Percentiles rank a stretch among this genome's conserved stretches.
Evolutionary conservation across 2,888 invertebrate species (phyloP).

Genomic region (Gonocerus acuteangulatus): DNA sequence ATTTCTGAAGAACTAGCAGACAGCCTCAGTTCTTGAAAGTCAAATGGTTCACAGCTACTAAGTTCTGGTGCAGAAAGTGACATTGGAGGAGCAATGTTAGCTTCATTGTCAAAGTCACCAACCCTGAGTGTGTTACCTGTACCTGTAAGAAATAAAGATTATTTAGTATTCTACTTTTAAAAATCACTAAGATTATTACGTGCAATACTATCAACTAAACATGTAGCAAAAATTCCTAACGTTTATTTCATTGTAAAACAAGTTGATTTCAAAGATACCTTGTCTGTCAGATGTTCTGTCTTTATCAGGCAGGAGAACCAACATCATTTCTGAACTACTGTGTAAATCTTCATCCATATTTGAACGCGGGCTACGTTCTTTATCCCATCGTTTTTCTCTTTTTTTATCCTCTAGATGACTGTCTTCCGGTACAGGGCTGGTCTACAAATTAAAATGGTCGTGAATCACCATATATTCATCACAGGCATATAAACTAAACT

Average conservation of each 20-base stretch:
- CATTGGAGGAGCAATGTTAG: conserved; percentile 61
- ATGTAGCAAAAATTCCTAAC: too few species aligned
- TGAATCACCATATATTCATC: too few species aligned
- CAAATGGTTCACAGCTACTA: conserved; percentile 50
- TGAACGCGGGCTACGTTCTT: conserved; percentile 29
- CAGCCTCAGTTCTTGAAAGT: conserved; percentile 50
- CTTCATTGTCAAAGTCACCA: conserved; percentile 27
- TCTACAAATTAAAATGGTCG: too few species aligned
- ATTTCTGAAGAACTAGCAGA: conserved; percentile 77
- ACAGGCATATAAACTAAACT: too few species aligned
- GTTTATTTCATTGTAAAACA: too few species aligned
- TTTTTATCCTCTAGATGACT: conserved; percentile 37
- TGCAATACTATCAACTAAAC: too few species aligned
- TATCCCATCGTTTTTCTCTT: conserved; percentile 24
- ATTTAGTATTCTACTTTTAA: not conserved
- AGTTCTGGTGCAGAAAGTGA: conserved; percentile 76
- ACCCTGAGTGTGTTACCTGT: conserved; percentile 11
- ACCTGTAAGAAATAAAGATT: not conserved
- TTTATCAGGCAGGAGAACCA: conserved; percentile 51
- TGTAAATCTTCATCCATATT: conserved; percentile 37
- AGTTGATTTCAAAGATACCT: too few species aligned
- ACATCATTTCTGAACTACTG: conserved; percentile 73
- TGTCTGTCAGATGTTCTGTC: conserved; percentile 26
- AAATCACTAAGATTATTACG: not conserved
- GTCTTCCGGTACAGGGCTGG: conserved; percentile 40